Evolutionary conservation across 2,113 vertebrate species (phyloP).

Genomic region (Poeciliopsis retropinna): DNA sequence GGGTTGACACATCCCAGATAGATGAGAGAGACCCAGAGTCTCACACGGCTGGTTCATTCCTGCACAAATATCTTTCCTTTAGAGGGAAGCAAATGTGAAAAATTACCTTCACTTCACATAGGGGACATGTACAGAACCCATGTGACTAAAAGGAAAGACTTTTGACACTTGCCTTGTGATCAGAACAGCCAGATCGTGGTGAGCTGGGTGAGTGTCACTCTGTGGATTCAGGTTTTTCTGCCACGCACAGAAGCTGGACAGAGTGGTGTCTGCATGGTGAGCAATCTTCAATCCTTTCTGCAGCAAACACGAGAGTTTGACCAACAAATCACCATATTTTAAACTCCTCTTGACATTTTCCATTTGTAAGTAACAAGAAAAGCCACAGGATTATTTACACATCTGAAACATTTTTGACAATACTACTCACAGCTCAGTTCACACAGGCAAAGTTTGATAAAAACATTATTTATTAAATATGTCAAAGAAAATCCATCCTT

Average conservation of each 20-base stretch:
- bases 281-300: constrained; percentile 93
- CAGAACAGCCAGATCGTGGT: constrained; percentile 93
- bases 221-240: constrained; percentile 96
- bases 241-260: constrained; percentile 97
- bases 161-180: constrained; percentile 85
- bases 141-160: not conserved
- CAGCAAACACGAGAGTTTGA: constrained; percentile 8
- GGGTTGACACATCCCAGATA: constrained; percentile 98
- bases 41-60: constrained; percentile 93
- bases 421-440: not conserved
- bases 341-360: not conserved
- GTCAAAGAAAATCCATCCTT: not conserved
- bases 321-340: not conserved
- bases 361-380: not conserved
- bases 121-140: too few relatives aligned
- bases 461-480: not conserved
- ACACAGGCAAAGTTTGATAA: not conserved
- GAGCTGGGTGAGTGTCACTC: constrained; percentile 92
- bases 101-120: not conserved
- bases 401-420: too few relatives aligned
- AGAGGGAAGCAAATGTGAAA: constrained; percentile 27
- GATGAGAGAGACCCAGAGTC: constrained; percentile 94
- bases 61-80: constrained; percentile 95
- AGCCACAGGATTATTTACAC: not conserved
- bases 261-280: constrained; percentile 93